phyloP scores from a whole-genome alignment of 2,113 vertebrate species.

The Lutjanus erythropterus region DNA sequence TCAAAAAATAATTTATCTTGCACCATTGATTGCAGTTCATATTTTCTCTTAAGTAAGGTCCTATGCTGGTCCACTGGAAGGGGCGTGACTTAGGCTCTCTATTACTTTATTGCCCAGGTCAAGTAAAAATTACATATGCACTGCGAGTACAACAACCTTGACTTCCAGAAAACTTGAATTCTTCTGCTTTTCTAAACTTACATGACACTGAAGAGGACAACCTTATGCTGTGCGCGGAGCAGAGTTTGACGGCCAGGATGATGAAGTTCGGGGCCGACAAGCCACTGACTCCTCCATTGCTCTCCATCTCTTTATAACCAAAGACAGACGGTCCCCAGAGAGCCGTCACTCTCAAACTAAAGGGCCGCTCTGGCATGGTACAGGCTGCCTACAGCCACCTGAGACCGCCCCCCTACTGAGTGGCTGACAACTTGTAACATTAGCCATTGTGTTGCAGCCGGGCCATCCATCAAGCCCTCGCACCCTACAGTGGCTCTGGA shows the following conservation, averaged over 20 bases:
- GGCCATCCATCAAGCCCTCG: slow-evolving; percentile 70
- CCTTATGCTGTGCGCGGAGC: background rate
- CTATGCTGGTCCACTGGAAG: too few relatives aligned
- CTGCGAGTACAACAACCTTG: background rate
- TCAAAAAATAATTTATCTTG: too few relatives aligned
- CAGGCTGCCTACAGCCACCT: slow-evolving; percentile 62
- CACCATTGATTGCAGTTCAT: too few relatives aligned
- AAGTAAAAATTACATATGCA: background rate
- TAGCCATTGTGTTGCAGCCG: slow-evolving; percentile 64
- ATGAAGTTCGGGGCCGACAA: slow-evolving; percentile 61
- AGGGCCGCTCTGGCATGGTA: slow-evolving; percentile 49
- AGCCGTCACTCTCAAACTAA: slow-evolving; percentile 62
- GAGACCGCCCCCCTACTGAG: slow-evolving; percentile 73
- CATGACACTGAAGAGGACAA: slow-evolving; percentile 6
- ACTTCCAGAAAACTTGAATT: background rate
- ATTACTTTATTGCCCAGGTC: too few relatives aligned
- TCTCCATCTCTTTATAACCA: slow-evolving; percentile 52
- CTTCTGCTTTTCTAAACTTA: background rate
- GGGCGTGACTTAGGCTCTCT: too few relatives aligned
- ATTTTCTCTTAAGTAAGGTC: too few relatives aligned
- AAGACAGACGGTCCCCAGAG: slow-evolving; percentile 68
- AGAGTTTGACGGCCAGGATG: slow-evolving; percentile 49
- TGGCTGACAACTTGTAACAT: slow-evolving; percentile 78
- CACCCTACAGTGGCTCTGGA: slow-evolving; percentile 56
- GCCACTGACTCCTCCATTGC: slow-evolving; percentile 50